These are phyloP conservation scores for Norana najaformis DNA, from an alignment of 2,888 invertebrate species.

Conservation along the genomic window DNA sequence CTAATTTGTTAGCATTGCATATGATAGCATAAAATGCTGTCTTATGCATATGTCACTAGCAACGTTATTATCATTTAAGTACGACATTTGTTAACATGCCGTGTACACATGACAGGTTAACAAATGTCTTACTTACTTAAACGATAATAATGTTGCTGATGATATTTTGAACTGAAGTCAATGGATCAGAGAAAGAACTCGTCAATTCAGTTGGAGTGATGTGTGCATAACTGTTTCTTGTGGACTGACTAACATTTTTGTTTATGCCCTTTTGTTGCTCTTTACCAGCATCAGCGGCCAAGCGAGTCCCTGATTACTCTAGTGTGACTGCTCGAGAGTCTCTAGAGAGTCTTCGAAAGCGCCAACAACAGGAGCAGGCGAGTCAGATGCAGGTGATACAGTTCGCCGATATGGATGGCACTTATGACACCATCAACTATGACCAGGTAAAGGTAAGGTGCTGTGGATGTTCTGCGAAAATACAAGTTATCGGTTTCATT, in stretches of 20 bases:
- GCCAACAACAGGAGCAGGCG: constrained; percentile 36
- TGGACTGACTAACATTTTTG: too few relatives aligned
- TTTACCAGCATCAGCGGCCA: constrained; percentile 17
- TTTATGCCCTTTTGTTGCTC: neutral
- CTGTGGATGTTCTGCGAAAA: neutral
- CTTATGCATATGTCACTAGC: too few relatives aligned
- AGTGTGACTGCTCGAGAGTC: constrained; percentile 47
- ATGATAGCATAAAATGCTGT: too few relatives aligned
- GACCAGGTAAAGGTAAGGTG: constrained; percentile 41
- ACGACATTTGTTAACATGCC: too few relatives aligned
- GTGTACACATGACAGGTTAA: too few relatives aligned
- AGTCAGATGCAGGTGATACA: neutral
- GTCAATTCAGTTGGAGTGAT: neutral
- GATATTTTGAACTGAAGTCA: neutral
- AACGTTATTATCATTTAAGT: too few relatives aligned
- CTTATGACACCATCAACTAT: constrained; percentile 43
- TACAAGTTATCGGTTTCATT: neutral
- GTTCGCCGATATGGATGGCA: constrained; percentile 34
- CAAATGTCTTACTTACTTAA: too few relatives aligned
- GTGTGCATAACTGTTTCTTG: neutral
- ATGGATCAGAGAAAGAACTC: neutral
- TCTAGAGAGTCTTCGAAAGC: constrained; percentile 42
- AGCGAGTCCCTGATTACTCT: constrained; percentile 43
- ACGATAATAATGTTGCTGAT: neutral
- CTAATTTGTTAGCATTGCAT: neutral